Base-by-base conservation (phyloP, 2,113 vertebrate species). In the Coracopsis vasa region DNA sequence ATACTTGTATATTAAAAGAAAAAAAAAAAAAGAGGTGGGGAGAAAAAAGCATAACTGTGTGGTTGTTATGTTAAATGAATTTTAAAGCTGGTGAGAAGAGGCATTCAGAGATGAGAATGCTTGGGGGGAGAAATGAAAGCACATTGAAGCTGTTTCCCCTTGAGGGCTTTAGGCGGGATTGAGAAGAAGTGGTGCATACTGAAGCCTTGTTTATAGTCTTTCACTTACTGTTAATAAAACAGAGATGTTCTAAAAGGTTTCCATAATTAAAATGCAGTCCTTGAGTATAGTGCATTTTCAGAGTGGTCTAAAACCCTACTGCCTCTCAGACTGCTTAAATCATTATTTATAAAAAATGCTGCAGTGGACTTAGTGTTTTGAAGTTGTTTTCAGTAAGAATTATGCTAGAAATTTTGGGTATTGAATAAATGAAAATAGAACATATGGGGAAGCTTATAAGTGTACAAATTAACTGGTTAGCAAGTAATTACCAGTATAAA, bases 401-500 rank as follows among this genome's bases (percentile, higher is more conserved):
- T n/a, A 92, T 96, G 62, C 89, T 95, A 83, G 86, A 92, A 91
- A 90, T 71, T 69, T 48, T 90, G 50, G 21, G 14, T 94, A 92
- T 80, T 91, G 92, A 95, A 84, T 94, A 93, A 88, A 88, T 91
- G 78, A 93, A 97, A 96, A 95, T 77, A 95, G 94, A 92, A 90
- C 86, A 42, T 58, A 67, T 23, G 58, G 45, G 80, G 42, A 94
- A 88, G 83, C 93, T 92, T 89, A 81, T 93, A 95, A 92, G 81
- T 78, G 48, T 95, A 94, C 84, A 88, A 81, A 96, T 92, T 74
- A 37, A 90, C 92, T 78, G 93, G 95, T 97, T 98, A 92, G 96
- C 97, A 97, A 97, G 96, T 98, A 97, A 98, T 98, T 98, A 97
- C 96, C 91, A 84, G 79, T 87, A 89, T 90, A 80, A 96, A 88